Evolutionary conservation across 2,797 vertebrate genomes (phyloP), one percentile per base, ranked within the genome.

Genomic region (Cottoperca gobio): DNA sequence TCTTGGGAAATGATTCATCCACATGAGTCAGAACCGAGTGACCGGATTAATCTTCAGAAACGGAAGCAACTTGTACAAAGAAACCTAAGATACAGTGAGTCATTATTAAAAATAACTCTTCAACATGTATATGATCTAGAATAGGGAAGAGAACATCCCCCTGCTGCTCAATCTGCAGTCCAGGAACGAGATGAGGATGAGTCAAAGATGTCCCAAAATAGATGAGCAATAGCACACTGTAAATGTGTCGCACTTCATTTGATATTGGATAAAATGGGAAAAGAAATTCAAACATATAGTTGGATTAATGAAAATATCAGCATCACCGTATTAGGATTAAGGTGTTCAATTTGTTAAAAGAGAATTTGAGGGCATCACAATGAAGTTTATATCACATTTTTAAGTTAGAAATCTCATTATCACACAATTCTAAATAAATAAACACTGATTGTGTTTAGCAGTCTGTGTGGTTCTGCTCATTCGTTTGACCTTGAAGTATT

Each of bases 401-500:
- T 33, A 54, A 53, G 37, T 54, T 33, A 11, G 19, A 26, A 53
- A 73, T 72, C 4, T 39, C 28, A 28, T 50, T 77, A 42, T 77
- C 6, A 60, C 33, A n/a, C n/a, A n/a, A n/a, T n/a, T n/a, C n/a
- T n/a, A 43, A 43, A 55, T 59, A 40, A 57, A 76, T 12, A 48
- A 43, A 72, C 9, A 53, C 2, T 53, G 71, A 54, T 45, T 48
- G 55, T 81, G 70, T 89, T 78, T 76, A 79, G 83, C 72, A 42
- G 85, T 85, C 82, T 89, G 88, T 83, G 81, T 88, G 89, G 86
- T 81, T 92, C 78, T 76, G 67, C 84, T 91, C 85, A 85, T 88
- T 91, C 84, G 68, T 90, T 94, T 95, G 95, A 95, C 95, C 94
- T 95, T 95, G 94, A 94, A 92, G 92, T 89, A 88, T 75, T 50